Conservation (phyloP, 92 coral and sea anemone genomes). For the Phenganax stokvisi region DNA sequence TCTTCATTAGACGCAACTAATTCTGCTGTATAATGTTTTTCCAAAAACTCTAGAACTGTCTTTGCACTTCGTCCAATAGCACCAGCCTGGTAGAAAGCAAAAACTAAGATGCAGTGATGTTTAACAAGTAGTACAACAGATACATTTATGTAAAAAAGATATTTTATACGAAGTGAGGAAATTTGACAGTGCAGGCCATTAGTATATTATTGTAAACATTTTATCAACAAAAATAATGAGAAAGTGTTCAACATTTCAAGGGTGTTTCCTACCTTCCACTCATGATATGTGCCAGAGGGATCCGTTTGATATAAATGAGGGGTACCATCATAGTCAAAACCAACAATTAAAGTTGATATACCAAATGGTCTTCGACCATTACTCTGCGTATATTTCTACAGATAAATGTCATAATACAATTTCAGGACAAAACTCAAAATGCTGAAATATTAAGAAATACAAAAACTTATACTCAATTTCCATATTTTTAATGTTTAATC, state of each 20-base stretch:
- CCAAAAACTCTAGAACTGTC: slow-evolving; percentile 91
- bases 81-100: slow-evolving; percentile 63
- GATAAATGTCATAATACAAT: neutral
- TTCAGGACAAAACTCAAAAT: neutral
- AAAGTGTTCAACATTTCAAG: no score
- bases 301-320: slow-evolving; percentile 95
- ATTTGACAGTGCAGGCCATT: neutral
- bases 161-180: neutral
- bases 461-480: neutral
- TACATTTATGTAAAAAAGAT: neutral
- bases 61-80: slow-evolving; percentile 99
- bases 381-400: slow-evolving; percentile 91
- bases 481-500: neutral
- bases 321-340: slow-evolving; percentile 94
- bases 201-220: neutral
- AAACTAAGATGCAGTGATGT: neutral
- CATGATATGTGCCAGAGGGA: slow-evolving; percentile 97
- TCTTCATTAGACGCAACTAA: slow-evolving; percentile 88
- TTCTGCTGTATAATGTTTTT: slow-evolving; percentile 93
- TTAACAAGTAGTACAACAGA: no score
- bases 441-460: neutral
- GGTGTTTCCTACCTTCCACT: slow-evolving; percentile 76
- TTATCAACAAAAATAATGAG: no score
- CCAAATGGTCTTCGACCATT: slow-evolving; percentile 99
- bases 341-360: slow-evolving; percentile 89